Evolutionary conservation across 2,888 invertebrate genomes (phyloP), one percentile per base, ranked within the genome.

Genomic region (Phyto melanocephala): DNA sequence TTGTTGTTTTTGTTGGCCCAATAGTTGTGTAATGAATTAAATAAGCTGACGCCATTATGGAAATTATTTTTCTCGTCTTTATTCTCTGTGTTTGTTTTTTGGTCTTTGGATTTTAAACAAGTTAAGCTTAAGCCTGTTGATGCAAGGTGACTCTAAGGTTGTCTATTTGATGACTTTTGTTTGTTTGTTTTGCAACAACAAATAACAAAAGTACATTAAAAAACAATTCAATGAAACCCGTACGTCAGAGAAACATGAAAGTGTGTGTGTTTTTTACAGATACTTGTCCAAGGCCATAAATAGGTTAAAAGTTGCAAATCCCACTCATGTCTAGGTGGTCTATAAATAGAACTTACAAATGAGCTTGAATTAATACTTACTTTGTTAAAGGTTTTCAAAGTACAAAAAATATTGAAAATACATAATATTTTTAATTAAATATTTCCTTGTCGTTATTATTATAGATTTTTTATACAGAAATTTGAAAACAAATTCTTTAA

Each of bases 11-110:
- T 68, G 50, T 77, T 70, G 35, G 70, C 76, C 70, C 84, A 80
- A 60, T 72, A 40, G 54, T 40, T 60, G 67, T 75, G 75, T 75
- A 82, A 82, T 82, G 82, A 82, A 82, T 82, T 79, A 75, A 72
- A 68, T 58, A 45, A 63, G 42, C 50, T 70, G 79, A 76, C 75
- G 79, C 82, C 79, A 82, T 70, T 76, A 82, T 72, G 70, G 42
- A 74, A 77, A 67, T 68, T 42, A 62, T 40, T 50, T 62, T 60
- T n/a, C n/a, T 52, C 22, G 22, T 52, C 40, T 52, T 47, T 56
- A 33, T 56, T 10, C 35, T 45, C 15, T 20, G 6, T 28, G 47
- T n/a, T 15, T 45, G n/a, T 33, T 37, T n/a, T 28, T 42, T 24
- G 24, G 20, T 13, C 6, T 40, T 33, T 47, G 33, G 42, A 24